Evolutionary conservation across 1,140 invertebrate genomes (phyloP).

Genomic region (Bactericera cockerelli): DNA sequence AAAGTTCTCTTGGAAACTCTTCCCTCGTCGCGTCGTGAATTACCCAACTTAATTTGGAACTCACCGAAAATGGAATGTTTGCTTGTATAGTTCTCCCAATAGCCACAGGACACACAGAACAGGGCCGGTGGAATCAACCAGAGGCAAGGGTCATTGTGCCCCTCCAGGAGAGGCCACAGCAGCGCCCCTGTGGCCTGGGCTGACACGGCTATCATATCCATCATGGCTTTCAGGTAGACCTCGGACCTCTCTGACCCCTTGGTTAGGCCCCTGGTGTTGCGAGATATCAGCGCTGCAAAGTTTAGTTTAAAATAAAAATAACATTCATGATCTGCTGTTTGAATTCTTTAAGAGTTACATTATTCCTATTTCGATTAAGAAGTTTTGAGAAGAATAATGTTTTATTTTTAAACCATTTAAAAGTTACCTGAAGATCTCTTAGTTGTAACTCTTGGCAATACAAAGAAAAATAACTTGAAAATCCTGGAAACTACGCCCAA

Average conservation of each 20-base stretch:
- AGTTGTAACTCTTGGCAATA: too few relatives aligned
- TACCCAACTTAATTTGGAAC: too few relatives aligned
- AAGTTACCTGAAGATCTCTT: too few relatives aligned
- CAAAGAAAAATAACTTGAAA: too few relatives aligned
- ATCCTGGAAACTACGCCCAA: too few relatives aligned
- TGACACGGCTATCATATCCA: slow-evolving; percentile 64
- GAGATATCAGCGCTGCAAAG: slow-evolving; percentile 52
- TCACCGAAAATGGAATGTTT: slow-evolving; percentile 57
- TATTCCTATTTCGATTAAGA: too few relatives aligned
- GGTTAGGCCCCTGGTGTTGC: slow-evolving; percentile 45
- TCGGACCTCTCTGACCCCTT: slow-evolving; percentile 40
- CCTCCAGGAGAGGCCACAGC: slow-evolving; percentile 62
- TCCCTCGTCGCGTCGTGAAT: too few relatives aligned
- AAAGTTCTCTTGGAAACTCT: too few relatives aligned
- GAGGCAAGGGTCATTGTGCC: slow-evolving; percentile 30
- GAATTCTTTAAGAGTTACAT: too few relatives aligned
- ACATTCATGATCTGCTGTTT: too few relatives aligned
- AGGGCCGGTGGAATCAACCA: slow-evolving; percentile 72
- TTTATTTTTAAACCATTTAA: too few relatives aligned
- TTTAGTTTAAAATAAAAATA: slow-evolving; percentile 18
- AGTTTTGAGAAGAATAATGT: too few relatives aligned
- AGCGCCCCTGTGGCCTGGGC: slow-evolving; percentile 78
- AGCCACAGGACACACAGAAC: slow-evolving; percentile 73
- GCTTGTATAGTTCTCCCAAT: slow-evolving; percentile 95
- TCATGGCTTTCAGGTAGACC: slow-evolving; percentile 48